Evolutionary conservation across 1,140 invertebrate species (phyloP), one percentile per base, ranked within the genome.

Genomic region (Trichonephila clavata): DNA sequence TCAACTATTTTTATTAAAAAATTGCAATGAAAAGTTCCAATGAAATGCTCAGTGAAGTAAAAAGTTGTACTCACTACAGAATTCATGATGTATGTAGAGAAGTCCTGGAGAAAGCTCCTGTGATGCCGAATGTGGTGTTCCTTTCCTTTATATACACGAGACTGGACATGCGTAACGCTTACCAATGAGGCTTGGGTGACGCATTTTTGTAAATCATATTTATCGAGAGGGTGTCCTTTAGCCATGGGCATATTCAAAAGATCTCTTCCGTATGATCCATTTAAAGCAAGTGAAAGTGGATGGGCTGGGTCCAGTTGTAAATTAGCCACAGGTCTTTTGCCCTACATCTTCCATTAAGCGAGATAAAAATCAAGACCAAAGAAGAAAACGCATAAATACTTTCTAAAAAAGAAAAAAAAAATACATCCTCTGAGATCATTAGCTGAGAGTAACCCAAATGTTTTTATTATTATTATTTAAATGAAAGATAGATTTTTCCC

Each of bases 221-320:
- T 90, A 90, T 90, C 88, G 71, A 50, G 77, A 84, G 77, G 90
- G 90, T 84, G 90, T 84, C 90, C 80, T 92, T 92, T 83, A 57
- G 77, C 71, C 32, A 18, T 4, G 0, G 71, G 60, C 77, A 77
- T n/a, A 68, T 20, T 21, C 32, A 63, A 61, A 83, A 83, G 65
- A 92, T 21, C 80, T 83, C 90, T 92, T 92, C 90, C 90, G 90
- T 90, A 24, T 80, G 68, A 27, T 80, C 68, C 39, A 80, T 50
- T 90, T 90, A n/a, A 57, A 32, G n/a, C 32, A 10, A 20, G 88
- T 60, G 88, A 90, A 90, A 90, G 88, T 90, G 71, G 71, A 77
- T 32, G 71, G 88, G 88, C 50, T 90, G 88, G 88, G 88, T 90
- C 71, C 71, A 80, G 50, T 90, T 80, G 71, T 90, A 65, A 90